Percentiles rank a stretch among this genome's conserved stretches.
Conservation (phyloP, 2,888 invertebrate genomes). For the Charanyca ferruginea region DNA sequence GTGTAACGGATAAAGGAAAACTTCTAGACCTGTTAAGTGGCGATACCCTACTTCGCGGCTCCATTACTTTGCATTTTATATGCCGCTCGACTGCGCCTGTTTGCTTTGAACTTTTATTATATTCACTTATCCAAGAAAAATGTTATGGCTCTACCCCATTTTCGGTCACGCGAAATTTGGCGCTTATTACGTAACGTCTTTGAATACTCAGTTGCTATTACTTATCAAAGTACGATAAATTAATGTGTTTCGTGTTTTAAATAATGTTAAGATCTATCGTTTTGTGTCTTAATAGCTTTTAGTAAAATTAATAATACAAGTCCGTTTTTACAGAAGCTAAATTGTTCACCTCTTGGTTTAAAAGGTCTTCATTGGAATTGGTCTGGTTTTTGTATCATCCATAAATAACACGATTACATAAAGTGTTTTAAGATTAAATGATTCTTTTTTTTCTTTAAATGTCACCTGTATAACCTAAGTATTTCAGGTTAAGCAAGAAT, state of each 20-base stretch:
- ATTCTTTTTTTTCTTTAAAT: constrained; percentile 33
- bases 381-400: constrained; percentile 39
- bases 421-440: constrained; percentile 42
- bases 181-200: constrained; percentile 54
- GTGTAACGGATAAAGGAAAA: constrained; percentile 79
- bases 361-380: constrained; percentile 38
- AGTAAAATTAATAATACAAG: constrained; percentile 38
- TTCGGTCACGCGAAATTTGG: constrained; percentile 65
- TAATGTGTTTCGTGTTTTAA: constrained; percentile 37
- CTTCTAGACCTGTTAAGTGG: constrained; percentile 76
- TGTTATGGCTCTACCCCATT: constrained; percentile 64
- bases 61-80: constrained; percentile 79
- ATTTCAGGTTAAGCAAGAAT: constrained; percentile 25
- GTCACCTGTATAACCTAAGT: constrained; percentile 3
- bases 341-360: constrained; percentile 36
- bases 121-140: constrained; percentile 66
- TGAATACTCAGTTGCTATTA: constrained; percentile 47
- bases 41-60: constrained; percentile 78
- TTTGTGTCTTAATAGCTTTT: constrained; percentile 37
- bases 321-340: constrained; percentile 48
- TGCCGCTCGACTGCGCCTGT: constrained; percentile 69
- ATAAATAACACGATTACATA: constrained; percentile 52
- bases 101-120: constrained; percentile 71
- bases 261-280: constrained; percentile 27
- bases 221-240: constrained; percentile 28